phyloP scores from a whole-genome alignment of 1,140 invertebrate genomes.

The Eubasilissa regina region DNA sequence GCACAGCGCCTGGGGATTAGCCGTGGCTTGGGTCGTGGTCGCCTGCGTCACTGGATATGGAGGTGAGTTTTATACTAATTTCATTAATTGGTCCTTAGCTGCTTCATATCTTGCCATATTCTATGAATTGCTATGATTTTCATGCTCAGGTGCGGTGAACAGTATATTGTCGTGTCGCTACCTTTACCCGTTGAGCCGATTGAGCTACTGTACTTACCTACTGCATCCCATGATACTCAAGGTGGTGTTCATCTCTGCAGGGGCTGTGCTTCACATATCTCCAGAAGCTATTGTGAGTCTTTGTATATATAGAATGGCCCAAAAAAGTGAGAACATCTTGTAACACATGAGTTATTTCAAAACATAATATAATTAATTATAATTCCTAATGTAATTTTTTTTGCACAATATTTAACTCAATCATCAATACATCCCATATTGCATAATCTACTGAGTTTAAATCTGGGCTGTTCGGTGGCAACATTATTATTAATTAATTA shows the following conservation, averaged over 20 bases:
- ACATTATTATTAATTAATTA: no score
- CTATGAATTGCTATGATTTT: no score
- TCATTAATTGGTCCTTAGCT: no score
- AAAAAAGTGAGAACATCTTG: no score
- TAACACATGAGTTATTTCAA: no score
- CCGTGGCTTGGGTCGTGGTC: constrained; percentile 71
- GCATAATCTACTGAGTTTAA: no score
- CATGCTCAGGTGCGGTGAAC: constrained; percentile 45
- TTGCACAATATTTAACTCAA: no score
- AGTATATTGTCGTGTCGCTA: constrained; percentile 49
- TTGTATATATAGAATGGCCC: background rate
- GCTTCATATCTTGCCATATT: no score
- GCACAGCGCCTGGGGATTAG: constrained; percentile 70
- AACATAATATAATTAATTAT: no score
- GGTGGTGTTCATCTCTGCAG: constrained; percentile 50
- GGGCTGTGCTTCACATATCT: constrained; percentile 48
- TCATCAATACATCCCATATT: no score
- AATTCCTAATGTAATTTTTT: no score
- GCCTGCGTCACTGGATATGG: constrained; percentile 71
- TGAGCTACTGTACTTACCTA: constrained; percentile 54
- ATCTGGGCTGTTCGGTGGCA: no score
- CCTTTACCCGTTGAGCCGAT: constrained; percentile 55
- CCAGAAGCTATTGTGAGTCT: constrained; percentile 46
- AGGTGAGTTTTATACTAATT: constrained; percentile 55
- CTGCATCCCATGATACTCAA: constrained; percentile 54